Conservation (phyloP, 2,797 vertebrate genomes). For the Chrosomus eos region DNA sequence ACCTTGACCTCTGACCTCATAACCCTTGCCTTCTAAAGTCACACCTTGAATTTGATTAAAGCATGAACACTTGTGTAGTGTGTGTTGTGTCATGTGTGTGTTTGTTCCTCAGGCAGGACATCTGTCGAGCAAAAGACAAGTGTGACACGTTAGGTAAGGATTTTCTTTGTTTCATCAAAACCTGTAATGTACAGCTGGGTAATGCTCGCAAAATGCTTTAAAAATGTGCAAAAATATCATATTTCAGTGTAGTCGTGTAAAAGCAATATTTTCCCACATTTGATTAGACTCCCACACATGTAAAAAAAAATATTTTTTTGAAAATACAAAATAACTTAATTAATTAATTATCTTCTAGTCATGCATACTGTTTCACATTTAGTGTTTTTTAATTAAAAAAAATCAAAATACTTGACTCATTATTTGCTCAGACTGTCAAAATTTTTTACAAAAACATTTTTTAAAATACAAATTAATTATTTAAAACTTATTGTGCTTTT, state of each 20-base stretch:
- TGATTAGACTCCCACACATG: too few species aligned
- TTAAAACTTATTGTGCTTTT: too few species aligned
- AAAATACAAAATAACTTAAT: background rate
- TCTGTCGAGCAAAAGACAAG: slow-evolving; percentile 94
- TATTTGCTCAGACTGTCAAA: too few species aligned
- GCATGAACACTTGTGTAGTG: background rate
- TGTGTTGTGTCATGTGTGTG: background rate
- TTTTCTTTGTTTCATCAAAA: background rate
- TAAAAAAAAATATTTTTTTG: too few species aligned
- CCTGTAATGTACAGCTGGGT: background rate
- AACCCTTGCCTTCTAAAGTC: background rate
- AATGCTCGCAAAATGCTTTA: background rate
- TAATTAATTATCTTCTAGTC: too few species aligned
- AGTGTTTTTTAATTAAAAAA: too few species aligned
- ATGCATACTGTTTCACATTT: too few species aligned
- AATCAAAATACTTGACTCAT: too few species aligned
- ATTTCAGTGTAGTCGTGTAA: too few species aligned
- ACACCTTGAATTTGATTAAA: background rate
- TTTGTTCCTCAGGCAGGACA: slow-evolving; percentile 87
- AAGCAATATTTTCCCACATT: too few species aligned
- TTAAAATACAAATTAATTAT: too few species aligned
- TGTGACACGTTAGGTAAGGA: slow-evolving; percentile 93
- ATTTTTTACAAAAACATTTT: too few species aligned
- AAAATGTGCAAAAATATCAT: background rate
- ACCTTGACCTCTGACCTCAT: slow-evolving; percentile 32